Conservation (phyloP, 2,888 invertebrate genomes). For the Lithosia quadra region DNA sequence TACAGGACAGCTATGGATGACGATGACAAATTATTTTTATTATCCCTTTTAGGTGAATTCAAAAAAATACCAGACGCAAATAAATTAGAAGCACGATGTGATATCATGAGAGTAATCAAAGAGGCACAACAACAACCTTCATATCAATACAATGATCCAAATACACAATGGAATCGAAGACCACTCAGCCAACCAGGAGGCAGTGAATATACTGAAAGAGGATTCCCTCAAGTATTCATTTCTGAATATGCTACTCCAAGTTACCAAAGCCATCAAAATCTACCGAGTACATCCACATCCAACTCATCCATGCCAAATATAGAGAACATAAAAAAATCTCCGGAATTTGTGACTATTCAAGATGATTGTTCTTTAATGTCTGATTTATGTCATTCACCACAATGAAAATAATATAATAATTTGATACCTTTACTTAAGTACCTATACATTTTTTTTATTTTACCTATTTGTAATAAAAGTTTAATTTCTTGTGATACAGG, state of each 20-base stretch:
- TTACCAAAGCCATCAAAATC: background rate
- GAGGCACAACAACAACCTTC: background rate
- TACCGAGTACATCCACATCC: background rate
- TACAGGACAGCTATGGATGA: background rate
- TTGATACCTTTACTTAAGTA: background rate
- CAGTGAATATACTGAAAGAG: background rate
- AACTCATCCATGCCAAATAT: background rate
- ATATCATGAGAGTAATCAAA: background rate
- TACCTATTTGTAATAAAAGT: too few relatives aligned
- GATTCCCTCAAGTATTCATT: background rate
- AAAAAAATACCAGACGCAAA: conserved; percentile 1
- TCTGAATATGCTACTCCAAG: background rate
- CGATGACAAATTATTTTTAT: background rate
- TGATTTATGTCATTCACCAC: background rate
- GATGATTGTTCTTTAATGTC: background rate
- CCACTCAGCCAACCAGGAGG: background rate
- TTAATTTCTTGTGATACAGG: too few relatives aligned
- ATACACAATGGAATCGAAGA: background rate
- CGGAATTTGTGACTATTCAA: background rate
- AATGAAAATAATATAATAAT: background rate
- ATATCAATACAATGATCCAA: background rate
- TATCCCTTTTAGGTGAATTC: background rate
- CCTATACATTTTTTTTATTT: background rate
- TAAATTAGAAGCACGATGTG: conserved; percentile 2
- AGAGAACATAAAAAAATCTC: background rate